A percentile compares a stretch with the other conserved stretches of the same genome.
phyloP scores from a whole-genome alignment of 2,113 vertebrate species.

The Corynorhinus townsendii region DNA sequence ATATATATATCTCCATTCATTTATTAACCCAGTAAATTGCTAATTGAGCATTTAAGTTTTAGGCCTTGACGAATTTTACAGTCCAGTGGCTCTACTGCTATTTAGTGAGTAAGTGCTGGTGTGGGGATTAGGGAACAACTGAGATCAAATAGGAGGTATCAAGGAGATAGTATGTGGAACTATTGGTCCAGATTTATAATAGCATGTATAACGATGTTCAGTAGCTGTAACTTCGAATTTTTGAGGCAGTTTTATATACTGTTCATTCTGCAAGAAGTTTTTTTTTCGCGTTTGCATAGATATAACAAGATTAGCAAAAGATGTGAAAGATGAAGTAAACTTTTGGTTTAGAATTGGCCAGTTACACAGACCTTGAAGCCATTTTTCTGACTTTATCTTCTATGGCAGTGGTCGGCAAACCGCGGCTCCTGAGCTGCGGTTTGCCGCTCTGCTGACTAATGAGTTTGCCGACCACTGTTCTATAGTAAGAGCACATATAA shows the following conservation, averaged over 20 bases:
- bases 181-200: background rate
- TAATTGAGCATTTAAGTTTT: background rate
- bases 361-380: background rate
- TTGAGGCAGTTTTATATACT: background rate
- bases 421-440: too few species aligned
- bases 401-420: background rate
- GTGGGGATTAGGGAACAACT: background rate
- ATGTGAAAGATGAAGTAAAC: background rate
- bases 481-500: background rate
- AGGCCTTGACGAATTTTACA: background rate
- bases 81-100: background rate
- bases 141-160: background rate
- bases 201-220: background rate
- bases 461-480: background rate
- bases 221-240: background rate
- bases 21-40: background rate
- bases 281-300: background rate
- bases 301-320: constrained; percentile 5
- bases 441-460: too few species aligned
- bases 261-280: background rate
- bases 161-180: background rate
- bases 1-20: background rate
- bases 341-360: background rate
- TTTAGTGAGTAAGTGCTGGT: background rate
- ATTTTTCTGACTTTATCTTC: background rate